phyloP scores from a whole-genome alignment of 2,113 vertebrate species.

The Laterallus jamaicensis region DNA sequence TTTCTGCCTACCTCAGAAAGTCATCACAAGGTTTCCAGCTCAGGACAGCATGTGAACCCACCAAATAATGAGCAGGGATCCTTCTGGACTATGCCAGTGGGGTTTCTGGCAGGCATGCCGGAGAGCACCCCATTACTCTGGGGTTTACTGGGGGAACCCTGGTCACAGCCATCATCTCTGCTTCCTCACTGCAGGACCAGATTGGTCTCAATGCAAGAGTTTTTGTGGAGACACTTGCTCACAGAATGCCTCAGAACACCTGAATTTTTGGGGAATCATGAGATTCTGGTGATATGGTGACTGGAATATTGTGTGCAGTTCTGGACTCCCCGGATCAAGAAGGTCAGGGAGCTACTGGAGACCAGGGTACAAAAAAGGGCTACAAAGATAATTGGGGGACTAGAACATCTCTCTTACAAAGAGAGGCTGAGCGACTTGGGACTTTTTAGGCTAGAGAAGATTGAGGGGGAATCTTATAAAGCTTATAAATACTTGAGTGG shows the following conservation, averaged over 20 bases:
- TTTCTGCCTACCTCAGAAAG: background rate
- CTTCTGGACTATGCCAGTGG: background rate
- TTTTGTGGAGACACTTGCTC: background rate
- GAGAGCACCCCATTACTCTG: rapidly evolving
- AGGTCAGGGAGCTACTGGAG: too few relatives aligned
- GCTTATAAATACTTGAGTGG: too few relatives aligned
- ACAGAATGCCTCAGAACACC: background rate
- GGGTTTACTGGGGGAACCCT: rapidly evolving
- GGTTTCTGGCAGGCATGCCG: background rate
- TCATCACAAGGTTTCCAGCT: background rate
- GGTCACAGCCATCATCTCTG: background rate
- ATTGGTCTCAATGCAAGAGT: background rate
- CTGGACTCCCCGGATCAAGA: too few relatives aligned
- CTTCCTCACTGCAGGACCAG: background rate
- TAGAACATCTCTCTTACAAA: too few relatives aligned
- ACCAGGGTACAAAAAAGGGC: too few relatives aligned
- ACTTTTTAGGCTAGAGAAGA: too few relatives aligned
- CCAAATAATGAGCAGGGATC: rapidly evolving
- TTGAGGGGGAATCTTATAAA: too few relatives aligned
- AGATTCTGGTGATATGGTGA: background rate
- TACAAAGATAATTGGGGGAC: too few relatives aligned
- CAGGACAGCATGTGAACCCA: background rate
- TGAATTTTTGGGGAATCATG: background rate
- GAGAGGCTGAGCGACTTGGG: too few relatives aligned
- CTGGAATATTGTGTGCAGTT: too few relatives aligned